Evolutionary conservation across 1,140 invertebrate genomes (phyloP), one percentile per base, ranked within the genome.

Genomic region (Apis cerana): DNA sequence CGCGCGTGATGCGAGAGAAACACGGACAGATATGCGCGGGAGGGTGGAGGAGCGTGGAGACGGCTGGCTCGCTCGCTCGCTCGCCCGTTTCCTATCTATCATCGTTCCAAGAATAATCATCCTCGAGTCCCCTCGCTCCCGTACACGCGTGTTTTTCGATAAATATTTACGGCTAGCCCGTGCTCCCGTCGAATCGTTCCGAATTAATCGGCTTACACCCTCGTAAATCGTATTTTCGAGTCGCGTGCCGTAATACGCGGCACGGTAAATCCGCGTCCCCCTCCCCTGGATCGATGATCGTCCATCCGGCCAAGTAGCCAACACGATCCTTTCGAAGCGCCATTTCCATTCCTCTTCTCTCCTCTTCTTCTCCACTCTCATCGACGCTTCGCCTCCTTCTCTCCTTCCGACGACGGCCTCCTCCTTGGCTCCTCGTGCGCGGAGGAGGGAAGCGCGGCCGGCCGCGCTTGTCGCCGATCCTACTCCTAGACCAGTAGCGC

Each of bases 401-500:
- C 33, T 15, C 17, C n/a, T n/a, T 48, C 70, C 21, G 11, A 50
- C n/a, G 65, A 23, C 15, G 19, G 5, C 17, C 7, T 67, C 19
- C 48, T 43, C 33, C 33, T 43, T 5, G 33, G 33, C 33, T 43
- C 33, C 33, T 43, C 2, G 33, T 33, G 50, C 27, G 27, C 33
- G 13, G 56, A 13, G 27, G 21, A n/a, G 13, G 56, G 13, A 48
- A 58, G 54, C 68, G 61, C 65, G 61, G 75, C 58, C 61, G 33
- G 52, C 48, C 27, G 80, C 58, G 52, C 13, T 21, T 33, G 54
- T 54, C 56, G 23, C 12, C 71, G 21, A 33, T 15, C 5, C 19
- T 54, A 11, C 77, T 72, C 82, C 85, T 91, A 92, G 86, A 90
- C 75, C 52, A 87, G 67, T 64, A 84, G 82, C 69, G 87, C 88